Evolutionary conservation across 2,888 invertebrate species (phyloP), one percentile per base, ranked within the genome.

Genomic region (Pterobdella sp.): DNA sequence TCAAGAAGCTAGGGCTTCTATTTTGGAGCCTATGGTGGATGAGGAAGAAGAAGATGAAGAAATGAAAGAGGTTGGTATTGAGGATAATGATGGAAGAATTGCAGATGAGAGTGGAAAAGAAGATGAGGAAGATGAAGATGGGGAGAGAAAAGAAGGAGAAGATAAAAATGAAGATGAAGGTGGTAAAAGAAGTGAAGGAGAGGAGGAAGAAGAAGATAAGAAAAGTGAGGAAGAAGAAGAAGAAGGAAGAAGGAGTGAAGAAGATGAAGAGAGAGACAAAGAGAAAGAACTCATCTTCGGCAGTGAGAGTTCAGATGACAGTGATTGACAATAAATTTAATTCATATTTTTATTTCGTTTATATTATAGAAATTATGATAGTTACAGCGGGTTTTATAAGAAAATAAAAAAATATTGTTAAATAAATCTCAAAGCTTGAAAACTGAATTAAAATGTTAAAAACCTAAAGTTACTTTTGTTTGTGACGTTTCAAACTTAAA

Each of bases 1-100:
- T 22, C 77, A 83, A 83, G 56, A 71, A n/a, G 71, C 56, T 14
- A 34, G 71, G 32, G 29, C 71, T n/a, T 71, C 71, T 3, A 71
- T 71, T 35, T 63, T 71, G 71, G 71, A 71, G 35, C 71, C 71
- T n/a, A 31, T 71, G 35, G 35, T 56, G 1, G 71, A 71, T 56
- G 71, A 71, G 22, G 71, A 71, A n/a, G 71, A 71, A n/a, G 71
- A 71, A 56, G 60, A 56, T 18, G 60, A 56, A 56, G 60, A 22
- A 26, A 22, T 22, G 10, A 56, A 26, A 3, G 60, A 56, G 4
- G 26, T 26, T 35, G 71, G 32, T 63, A n/a, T 60, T 32, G 22
- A 34, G 63, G 10, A 31, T 63, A 35, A 56, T 56, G 22, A 71
- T 71, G 32, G 34, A 31, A 63, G 52, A 71, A 26, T 32, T 56